Conservation (phyloP, 1,140 invertebrate genomes). For the Vanessa atalanta region DNA sequence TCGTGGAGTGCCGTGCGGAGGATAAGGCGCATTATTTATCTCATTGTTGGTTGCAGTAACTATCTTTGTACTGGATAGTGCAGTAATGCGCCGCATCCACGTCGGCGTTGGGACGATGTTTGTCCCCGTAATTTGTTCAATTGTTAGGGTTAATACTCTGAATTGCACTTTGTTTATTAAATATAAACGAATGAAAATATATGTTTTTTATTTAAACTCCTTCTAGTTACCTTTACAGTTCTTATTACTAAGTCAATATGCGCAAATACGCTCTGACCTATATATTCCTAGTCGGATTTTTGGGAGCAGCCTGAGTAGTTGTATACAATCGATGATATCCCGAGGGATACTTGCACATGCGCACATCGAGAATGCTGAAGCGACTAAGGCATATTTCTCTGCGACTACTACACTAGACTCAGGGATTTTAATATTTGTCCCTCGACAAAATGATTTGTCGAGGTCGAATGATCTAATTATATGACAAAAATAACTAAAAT, state of each 20-base stretch:
- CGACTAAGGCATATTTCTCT: not conserved
- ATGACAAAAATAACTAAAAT: no score
- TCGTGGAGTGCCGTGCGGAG: constrained; percentile 47
- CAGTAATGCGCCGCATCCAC: constrained; percentile 52
- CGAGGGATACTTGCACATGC: constrained; percentile 77
- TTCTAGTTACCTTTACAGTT: constrained; percentile 3
- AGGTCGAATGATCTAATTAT: no score
- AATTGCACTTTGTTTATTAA: constrained; percentile 81
- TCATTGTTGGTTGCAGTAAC: constrained; percentile 42
- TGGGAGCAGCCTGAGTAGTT: constrained; percentile 49
- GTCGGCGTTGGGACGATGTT: constrained; percentile 60
- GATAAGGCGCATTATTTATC: constrained; percentile 47
- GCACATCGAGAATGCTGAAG: constrained; percentile 42
- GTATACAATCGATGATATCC: constrained; percentile 76
- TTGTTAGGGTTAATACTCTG: constrained; percentile 80
- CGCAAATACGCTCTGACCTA: constrained; percentile 59
- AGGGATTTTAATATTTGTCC: not conserved
- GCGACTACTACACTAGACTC: not conserved
- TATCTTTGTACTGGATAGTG: constrained; percentile 53
- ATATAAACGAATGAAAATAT: constrained; percentile 78
- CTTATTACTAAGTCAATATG: constrained; percentile 9
- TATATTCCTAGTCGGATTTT: constrained; percentile 54
- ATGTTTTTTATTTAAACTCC: constrained; percentile 57
- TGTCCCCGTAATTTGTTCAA: constrained; percentile 76
- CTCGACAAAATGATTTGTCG: no score